Conservation (phyloP, 1,140 invertebrate genomes). For the Popillia japonica region DNA sequence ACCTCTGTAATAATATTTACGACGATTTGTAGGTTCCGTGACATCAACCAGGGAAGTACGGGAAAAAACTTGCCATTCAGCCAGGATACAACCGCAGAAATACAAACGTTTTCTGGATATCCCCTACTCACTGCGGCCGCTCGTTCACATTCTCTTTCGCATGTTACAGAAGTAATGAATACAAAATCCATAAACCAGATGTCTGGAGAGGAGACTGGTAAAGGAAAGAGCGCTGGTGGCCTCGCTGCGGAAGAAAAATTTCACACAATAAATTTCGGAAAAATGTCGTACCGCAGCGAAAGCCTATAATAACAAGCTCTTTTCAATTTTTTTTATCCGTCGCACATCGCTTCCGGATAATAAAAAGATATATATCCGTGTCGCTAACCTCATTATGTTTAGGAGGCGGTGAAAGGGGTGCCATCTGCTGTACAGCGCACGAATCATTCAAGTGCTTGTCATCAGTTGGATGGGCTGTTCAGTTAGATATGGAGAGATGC, state of each 20-base stretch:
- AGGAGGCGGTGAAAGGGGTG: constrained; percentile 8
- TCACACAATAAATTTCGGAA: constrained; percentile 28
- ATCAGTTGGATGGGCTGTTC: neutral
- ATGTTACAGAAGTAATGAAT: constrained; percentile 18
- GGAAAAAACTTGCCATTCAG: constrained; percentile 5
- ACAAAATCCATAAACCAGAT: constrained; percentile 28
- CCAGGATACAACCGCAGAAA: neutral
- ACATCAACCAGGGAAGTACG: neutral
- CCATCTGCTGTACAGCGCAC: neutral
- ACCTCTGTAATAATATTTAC: constrained; percentile 24
- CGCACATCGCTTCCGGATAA: constrained; percentile 10
- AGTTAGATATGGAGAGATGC: constrained; percentile 1
- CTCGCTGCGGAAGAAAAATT: constrained; percentile 31
- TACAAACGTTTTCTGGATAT: constrained; percentile 4
- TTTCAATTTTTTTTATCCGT: constrained; percentile 22
- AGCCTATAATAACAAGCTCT: constrained; percentile 22
- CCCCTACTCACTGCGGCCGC: neutral
- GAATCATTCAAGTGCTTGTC: constrained; percentile 20
- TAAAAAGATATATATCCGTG: constrained; percentile 29
- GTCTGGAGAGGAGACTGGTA: neutral
- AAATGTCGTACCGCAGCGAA: neutral
- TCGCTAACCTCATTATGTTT: constrained; percentile 27
- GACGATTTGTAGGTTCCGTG: constrained; percentile 21
- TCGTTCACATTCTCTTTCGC: constrained; percentile 11
- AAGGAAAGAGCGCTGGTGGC: neutral